A percentile compares a stretch with the other conserved stretches of the same genome.
phyloP scores from a whole-genome alignment of 2,888 invertebrate genomes.

The Sycophila texana region DNA sequence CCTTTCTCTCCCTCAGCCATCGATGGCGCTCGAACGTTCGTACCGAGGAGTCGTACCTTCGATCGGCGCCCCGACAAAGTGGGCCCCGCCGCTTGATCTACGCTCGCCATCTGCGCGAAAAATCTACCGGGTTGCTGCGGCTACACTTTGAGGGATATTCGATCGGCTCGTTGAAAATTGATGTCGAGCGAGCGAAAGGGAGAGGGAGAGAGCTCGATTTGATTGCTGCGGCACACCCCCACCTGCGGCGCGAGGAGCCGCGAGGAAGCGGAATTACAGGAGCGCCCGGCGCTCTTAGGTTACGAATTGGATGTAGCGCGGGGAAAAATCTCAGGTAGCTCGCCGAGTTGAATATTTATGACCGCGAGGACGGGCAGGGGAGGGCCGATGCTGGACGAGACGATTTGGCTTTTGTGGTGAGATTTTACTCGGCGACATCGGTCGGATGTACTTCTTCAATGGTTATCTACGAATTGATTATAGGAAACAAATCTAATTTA shows the following conservation, averaged over 20 bases:
- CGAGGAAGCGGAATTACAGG: slow-evolving; percentile 29
- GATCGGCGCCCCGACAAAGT: slow-evolving; percentile 60
- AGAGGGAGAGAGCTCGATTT: slow-evolving; percentile 16
- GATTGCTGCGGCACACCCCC: slow-evolving; percentile 38
- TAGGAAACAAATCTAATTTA: too few relatives aligned
- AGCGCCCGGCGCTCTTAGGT: slow-evolving; percentile 1
- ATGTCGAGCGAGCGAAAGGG: slow-evolving; percentile 7
- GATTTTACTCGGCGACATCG: not conserved
- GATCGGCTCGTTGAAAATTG: slow-evolving; percentile 48
- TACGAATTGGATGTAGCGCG: slow-evolving; percentile 18
- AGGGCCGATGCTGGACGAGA: too few relatives aligned
- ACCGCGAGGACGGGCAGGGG: not conserved
- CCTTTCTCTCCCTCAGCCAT: not conserved
- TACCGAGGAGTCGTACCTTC: too few relatives aligned
- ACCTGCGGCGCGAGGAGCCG: not conserved
- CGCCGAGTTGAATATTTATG: slow-evolving; percentile 35
- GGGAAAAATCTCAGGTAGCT: slow-evolving; percentile 11
- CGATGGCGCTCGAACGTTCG: not conserved
- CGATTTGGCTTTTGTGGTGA: not conserved
- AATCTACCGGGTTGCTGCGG: slow-evolving; percentile 58
- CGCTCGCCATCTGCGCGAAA: slow-evolving; percentile 64
- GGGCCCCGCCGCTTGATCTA: slow-evolving; percentile 64
- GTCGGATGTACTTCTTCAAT: not conserved
- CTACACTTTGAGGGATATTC: slow-evolving; percentile 37
- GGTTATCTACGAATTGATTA: not conserved